phyloP scores from a whole-genome alignment of 1,140 invertebrate genomes.

The Wiebesia pumilae region DNA sequence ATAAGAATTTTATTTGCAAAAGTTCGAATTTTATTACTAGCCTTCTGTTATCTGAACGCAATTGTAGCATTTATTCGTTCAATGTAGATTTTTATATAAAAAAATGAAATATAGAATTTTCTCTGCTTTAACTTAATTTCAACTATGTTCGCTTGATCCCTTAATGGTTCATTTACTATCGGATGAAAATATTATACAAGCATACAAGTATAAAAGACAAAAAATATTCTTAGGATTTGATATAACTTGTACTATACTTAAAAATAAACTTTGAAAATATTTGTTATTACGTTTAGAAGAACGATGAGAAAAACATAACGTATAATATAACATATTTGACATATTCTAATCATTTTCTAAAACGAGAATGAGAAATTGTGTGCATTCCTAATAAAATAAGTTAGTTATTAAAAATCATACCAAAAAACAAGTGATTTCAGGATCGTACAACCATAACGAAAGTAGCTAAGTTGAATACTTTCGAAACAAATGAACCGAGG shows the following conservation, averaged over 20 bases:
- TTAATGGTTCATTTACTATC: slow-evolving; percentile 18
- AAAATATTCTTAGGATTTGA: not conserved
- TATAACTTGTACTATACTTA: not conserved
- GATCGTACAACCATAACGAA: not conserved
- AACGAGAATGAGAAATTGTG: no score
- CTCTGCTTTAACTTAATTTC: not conserved
- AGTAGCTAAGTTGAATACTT: not conserved
- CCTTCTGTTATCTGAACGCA: not conserved
- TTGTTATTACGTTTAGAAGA: not conserved
- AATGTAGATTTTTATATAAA: slow-evolving; percentile 12
- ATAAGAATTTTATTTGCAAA: not conserved
- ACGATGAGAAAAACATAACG: no score
- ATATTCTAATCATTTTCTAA: no score
- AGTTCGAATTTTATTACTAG: not conserved
- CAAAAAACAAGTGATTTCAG: not conserved
- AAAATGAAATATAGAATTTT: slow-evolving; percentile 1
- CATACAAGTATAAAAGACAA: not conserved
- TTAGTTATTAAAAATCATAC: no score
- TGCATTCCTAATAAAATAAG: no score
- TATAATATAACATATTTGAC: no score
- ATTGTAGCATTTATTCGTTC: not conserved
- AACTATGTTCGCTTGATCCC: not conserved
- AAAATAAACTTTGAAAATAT: not conserved
- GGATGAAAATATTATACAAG: slow-evolving; percentile 1
- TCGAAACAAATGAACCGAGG: not conserved